Evolutionary conservation across 1,140 invertebrate genomes (phyloP), one percentile per base, ranked within the genome.

Genomic region (Drosophila serrata): DNA sequence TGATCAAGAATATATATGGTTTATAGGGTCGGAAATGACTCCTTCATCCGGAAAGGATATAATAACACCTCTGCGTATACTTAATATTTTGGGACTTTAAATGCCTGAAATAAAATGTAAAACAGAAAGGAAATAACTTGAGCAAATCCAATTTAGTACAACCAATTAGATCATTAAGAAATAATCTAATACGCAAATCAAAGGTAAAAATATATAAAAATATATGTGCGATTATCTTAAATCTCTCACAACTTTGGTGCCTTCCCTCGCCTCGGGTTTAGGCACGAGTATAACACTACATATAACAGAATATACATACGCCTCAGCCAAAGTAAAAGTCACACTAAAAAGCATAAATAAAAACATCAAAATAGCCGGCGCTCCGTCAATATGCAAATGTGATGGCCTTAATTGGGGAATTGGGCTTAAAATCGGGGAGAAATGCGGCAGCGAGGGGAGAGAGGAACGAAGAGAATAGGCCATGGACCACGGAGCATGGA

Each of bases 281-380:
- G 12, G 24, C 35, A 24, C 17, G 39, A 46, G 37, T 74, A 62
- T 68, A 69, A 75, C 74, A 78, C n/a, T n/a, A n/a, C n/a, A 39
- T 61, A 24, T 27, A 22, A 33, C 39, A 58, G 51, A 40, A 15
- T 60, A 6, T 24, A 39, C 57, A 6, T 24, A 39, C 57, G 53
- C 31, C 43, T 59, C 22, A 24, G 27, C 33, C 49, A 82, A 82
- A 82, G 84, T 87, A 86, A 86, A 86, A 86, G 82, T 87, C 73
- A 15, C n/a, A 42, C 17, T 39, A 51, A 43, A 45, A 11, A 53
- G 58, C 31, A 49, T 49, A 64, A 64, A 64, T 62, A 51, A 42
- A 63, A 69, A 33, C 46, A 65, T 17, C 15, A 62, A 65, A 65
- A 68, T 27, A 22, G 4, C 24, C 42, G 24, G 31, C 61, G 27